Percentiles rank a stretch among this genome's conserved stretches.
Conservation (phyloP, 1,140 invertebrate species). For the Drosophila ambigua region DNA sequence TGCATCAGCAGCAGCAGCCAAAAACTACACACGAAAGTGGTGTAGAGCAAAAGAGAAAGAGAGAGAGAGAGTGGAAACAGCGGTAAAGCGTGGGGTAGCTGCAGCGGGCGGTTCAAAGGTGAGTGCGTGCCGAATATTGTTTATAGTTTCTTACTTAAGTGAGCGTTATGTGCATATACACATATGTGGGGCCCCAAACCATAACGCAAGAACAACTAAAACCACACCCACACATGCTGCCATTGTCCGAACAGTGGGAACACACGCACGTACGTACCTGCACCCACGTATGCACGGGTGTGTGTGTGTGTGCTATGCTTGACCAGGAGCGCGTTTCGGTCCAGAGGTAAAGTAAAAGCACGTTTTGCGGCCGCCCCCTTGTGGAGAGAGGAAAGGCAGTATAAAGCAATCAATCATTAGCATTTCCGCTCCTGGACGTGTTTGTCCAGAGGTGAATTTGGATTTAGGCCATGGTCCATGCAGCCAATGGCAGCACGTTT, state of each 20-base stretch:
- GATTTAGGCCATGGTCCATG: too few relatives aligned
- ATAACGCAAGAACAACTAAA: too few relatives aligned
- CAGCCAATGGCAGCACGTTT: too few relatives aligned
- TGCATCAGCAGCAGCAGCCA: constrained; percentile 51
- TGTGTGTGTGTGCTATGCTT: constrained; percentile 28
- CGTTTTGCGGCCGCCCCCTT: too few relatives aligned
- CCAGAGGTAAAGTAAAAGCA: constrained; percentile 1
- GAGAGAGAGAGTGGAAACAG: constrained; percentile 19
- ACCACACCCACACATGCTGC: constrained; percentile 21
- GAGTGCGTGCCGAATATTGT: constrained; percentile 75
- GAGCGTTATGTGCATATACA: constrained; percentile 4
- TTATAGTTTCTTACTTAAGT: constrained; percentile 51
- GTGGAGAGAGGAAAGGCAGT: too few relatives aligned
- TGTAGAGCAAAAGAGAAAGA: constrained; percentile 13
- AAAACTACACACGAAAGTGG: constrained; percentile 26
- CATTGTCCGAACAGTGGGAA: background rate
- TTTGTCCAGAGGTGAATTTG: too few relatives aligned
- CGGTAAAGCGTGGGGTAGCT: constrained; percentile 16
- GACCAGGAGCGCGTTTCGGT: constrained; percentile 18
- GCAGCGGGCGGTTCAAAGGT: constrained; percentile 52
- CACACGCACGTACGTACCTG: constrained; percentile 22
- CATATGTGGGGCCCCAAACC: constrained; percentile 1
- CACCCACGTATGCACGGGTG: constrained; percentile 2
- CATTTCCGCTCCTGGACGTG: too few relatives aligned
- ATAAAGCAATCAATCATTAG: too few relatives aligned